These are phyloP conservation scores for Montipora cactus DNA, from an alignment of 64 coral and sea anemone genomes.

Conservation along the genomic window DNA sequence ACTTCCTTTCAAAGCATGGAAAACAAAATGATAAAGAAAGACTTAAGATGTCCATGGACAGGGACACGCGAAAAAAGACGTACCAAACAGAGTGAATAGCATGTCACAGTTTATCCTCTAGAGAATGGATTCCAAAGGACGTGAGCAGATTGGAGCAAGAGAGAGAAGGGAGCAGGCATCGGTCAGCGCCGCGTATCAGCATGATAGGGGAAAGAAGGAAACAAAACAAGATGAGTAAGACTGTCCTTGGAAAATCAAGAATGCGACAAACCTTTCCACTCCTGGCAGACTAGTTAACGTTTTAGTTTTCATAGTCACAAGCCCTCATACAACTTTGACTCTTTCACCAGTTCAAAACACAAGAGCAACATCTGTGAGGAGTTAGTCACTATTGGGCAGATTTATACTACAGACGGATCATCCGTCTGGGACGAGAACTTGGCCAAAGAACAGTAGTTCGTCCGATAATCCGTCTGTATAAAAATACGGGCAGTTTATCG, in stretches of 20 bases:
- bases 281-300: not conserved
- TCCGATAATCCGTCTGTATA: too few species aligned
- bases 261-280: slow-evolving; percentile 23
- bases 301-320: too few species aligned
- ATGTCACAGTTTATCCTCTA: slow-evolving; percentile 99
- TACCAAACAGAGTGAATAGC: slow-evolving; percentile 99
- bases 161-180: slow-evolving; percentile 74
- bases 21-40: slow-evolving; percentile 61
- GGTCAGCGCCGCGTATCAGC: slow-evolving; percentile 75
- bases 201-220: slow-evolving; percentile 83
- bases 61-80: slow-evolving; percentile 71
- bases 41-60: slow-evolving; percentile 38
- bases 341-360: too few species aligned
- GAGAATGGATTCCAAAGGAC: slow-evolving; percentile 88
- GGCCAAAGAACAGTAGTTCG: too few species aligned
- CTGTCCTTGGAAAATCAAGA: slow-evolving; percentile 22
- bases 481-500: too few species aligned
- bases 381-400: too few species aligned
- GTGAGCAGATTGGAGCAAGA: slow-evolving; percentile 65
- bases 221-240: slow-evolving; percentile 81
- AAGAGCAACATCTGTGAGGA: too few species aligned
- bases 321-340: too few species aligned
- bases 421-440: too few species aligned
- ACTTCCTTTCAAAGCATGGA: slow-evolving; percentile 15
- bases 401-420: too few species aligned